Base-by-base conservation (phyloP, 1,140 invertebrate species). In the Brachionus rotundiformis region DNA sequence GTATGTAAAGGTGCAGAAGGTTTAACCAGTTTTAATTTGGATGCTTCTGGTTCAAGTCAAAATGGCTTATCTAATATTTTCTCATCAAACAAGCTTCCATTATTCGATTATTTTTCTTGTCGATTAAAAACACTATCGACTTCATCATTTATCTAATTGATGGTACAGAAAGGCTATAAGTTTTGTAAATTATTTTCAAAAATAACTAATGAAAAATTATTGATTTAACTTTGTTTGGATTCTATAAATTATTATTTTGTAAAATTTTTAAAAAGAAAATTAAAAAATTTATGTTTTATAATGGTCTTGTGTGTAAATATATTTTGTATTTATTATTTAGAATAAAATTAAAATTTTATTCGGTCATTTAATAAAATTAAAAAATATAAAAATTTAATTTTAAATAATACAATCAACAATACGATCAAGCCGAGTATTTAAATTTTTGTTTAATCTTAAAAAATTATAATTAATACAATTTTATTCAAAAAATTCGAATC, bases 41-140 rank as follows among this genome's bases (percentile, higher is more conserved):
- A 44, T 4, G 5, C 8, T 0, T 73, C 39, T 3, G 29, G 36
- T 0, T 44, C 39, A 11, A 41, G 68, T 29, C 39, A 44, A 44
- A 73, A 44, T 13, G 41, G 10, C 41, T 11, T 31, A 44, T 31
- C 36, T 25, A 73, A 23, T 13, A 44, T 73, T 44, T 44, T 27
- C 10, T 41, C 68, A 25, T 73, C 68, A 16, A 73, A 73, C 11
- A 73, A 73, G 44, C 23, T 73, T 4, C 68, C 68, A 25, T 29
- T 73, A 13, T 73, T 73, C n/a, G 68, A 73, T 73, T 73, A 73
- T 44, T 73, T 44, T 44, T 44, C 36, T 4, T 73, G 68, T 41
- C 16, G 36, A 25, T 31, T 73, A 44, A 73, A 27, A 44, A 41
- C 33, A 3, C 11, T 73, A 4, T 19, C 68, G 25, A 44, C 68